Evolutionary conservation across 2,113 vertebrate species (phyloP).

Genomic region (Romanogobio albipinnatus): DNA sequence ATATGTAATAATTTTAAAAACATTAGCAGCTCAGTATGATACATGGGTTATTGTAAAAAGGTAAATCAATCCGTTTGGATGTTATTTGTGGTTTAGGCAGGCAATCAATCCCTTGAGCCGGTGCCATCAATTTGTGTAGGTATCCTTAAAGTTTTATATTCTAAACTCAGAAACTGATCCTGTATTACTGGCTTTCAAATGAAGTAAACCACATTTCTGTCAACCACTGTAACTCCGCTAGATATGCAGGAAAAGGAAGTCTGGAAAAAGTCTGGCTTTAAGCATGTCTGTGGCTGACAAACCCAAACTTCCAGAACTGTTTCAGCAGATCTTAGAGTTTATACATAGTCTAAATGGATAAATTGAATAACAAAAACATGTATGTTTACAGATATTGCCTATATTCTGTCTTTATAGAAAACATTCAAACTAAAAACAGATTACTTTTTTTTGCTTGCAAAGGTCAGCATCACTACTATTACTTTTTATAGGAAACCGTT

Average conservation of each 20-base stretch:
- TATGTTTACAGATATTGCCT: background rate
- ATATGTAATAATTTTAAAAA: constrained; percentile 1
- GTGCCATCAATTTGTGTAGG: background rate
- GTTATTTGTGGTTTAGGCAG: too few species aligned
- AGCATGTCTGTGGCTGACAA: constrained; percentile 35
- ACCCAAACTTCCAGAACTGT: background rate
- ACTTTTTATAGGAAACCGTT: too few species aligned
- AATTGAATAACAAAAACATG: background rate
- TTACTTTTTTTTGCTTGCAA: background rate
- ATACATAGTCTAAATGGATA: background rate
- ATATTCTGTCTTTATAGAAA: background rate
- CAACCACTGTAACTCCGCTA: constrained; percentile 32
- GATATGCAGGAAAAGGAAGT: constrained; percentile 50
- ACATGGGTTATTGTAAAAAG: background rate
- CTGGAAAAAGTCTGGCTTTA: constrained; percentile 44
- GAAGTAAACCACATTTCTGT: constrained; percentile 23
- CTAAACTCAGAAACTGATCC: constrained; percentile 40
- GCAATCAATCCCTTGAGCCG: background rate
- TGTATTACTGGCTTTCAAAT: constrained; percentile 24
- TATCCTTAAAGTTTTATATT: background rate
- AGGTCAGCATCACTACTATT: too few species aligned
- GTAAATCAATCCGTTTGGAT: background rate
- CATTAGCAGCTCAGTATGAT: background rate
- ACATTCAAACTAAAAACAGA: background rate
- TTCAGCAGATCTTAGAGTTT: background rate